Conservation (phyloP, 2,113 vertebrate genomes). For the Microtus montanus region DNA sequence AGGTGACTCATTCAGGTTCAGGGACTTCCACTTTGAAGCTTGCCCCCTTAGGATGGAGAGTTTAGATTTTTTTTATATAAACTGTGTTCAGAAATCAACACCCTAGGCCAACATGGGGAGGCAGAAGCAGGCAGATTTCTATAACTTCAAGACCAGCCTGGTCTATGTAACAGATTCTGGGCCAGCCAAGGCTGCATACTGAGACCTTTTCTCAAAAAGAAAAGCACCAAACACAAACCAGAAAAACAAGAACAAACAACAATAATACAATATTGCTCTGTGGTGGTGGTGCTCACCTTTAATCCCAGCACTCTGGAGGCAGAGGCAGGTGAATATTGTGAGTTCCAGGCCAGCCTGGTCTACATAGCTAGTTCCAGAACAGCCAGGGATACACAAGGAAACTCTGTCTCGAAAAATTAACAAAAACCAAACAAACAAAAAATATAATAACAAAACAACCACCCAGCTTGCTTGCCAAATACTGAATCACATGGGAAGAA, state of each 20-base stretch:
- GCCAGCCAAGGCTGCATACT: background rate
- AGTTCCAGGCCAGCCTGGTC: background rate
- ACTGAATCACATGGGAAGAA: background rate
- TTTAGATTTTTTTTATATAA: background rate
- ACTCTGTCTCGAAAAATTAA: background rate
- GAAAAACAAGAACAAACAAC: background rate
- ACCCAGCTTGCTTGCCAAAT: background rate
- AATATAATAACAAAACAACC: background rate
- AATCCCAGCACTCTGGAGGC: background rate
- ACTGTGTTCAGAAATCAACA: background rate
- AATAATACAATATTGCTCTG: background rate
- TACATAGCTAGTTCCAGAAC: background rate
- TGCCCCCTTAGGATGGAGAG: background rate
- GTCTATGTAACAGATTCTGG: background rate
- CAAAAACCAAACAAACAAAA: background rate
- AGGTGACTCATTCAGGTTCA: background rate
- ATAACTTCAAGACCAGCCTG: background rate
- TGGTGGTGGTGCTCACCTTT: background rate
- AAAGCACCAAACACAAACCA: background rate
- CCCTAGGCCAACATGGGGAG: background rate
- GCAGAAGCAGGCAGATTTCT: background rate
- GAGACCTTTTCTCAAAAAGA: background rate
- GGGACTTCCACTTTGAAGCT: conserved; percentile 14
- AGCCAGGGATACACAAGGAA: background rate
- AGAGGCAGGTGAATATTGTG: background rate